A percentile compares a stretch with the other conserved stretches of the same genome.
Conservation (phyloP, 2,113 vertebrate genomes). For the Terrapene triunguis region DNA sequence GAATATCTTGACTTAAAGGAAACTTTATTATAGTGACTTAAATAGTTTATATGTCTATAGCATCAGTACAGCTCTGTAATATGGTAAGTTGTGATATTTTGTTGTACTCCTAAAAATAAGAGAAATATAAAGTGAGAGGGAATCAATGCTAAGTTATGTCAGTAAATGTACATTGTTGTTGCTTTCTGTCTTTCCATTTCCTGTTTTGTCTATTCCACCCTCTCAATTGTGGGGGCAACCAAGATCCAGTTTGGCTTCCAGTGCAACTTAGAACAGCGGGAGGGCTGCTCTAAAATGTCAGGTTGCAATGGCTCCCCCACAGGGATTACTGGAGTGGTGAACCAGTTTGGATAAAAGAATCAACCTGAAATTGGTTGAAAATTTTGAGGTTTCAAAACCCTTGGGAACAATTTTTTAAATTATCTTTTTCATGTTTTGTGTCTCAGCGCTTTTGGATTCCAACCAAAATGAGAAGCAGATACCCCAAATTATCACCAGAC, state of each 20-base stretch:
- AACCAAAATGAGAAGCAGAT: neutral
- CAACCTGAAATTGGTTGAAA: neutral
- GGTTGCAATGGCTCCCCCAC: neutral
- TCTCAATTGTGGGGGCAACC: neutral
- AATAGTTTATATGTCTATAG: neutral
- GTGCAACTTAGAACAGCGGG: neutral
- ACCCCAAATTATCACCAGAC: neutral
- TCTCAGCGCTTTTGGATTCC: neutral
- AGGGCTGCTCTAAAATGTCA: neutral
- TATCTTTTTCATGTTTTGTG: neutral
- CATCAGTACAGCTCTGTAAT: neutral
- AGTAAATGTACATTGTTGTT: neutral
- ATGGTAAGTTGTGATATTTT: neutral
- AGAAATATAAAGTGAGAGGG: neutral
- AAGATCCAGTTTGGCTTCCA: neutral
- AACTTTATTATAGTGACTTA: too few relatives aligned
- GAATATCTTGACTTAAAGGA: neutral
- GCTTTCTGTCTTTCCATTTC: neutral
- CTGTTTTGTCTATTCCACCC: neutral
- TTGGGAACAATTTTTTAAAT: neutral
- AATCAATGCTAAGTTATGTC: neutral
- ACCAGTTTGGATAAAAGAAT: neutral
- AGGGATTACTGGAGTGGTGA: neutral
- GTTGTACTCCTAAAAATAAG: neutral
- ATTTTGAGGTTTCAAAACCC: neutral